Base-by-base conservation (phyloP, 2,113 vertebrate genomes). In the Natator depressus region DNA sequence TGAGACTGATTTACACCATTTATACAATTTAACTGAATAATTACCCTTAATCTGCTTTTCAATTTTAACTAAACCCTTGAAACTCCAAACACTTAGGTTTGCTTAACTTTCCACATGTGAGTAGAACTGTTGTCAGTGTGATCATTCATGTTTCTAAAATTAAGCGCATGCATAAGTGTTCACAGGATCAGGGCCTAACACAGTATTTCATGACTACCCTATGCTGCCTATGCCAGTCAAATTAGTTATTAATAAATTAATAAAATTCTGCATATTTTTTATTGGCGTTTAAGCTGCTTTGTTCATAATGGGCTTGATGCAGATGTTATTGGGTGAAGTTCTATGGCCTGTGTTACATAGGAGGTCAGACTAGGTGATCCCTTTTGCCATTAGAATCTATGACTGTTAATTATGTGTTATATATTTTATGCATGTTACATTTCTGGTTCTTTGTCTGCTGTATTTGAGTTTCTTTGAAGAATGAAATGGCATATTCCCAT, bases 111-210 rank as follows among this genome's bases (percentile, higher is more conserved):
- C 4, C 55, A 84, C 8, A 1, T 87, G 4, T 76, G 42, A 47
- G 42, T 47, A 5, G 0, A 0, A 49, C 57, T 1, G 0, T 59
- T 86, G 24, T 49, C n/a, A 59, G 7, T 8, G 1, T 57, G 75
- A 5, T 75, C 86, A 72, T 2, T 84, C 4, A 42, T 0, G 0
- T 27, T 31, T 35, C 4, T 53, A 49, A 72, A 86, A 55, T 78
- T 78, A 55, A 78, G 46, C 35, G 55, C 38, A 87, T 54, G 14
- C 29, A 22, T 11, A 80, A 89, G 1, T 88, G 4, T 20, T 86
- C 46, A 59, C 27, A 88, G 5, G 3, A 84, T 72, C n/a, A 72
- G 65, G 19, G 17, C n/a, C 65, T 72, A 72, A 72, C 14, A 31
- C n/a, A 22, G 16, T 72, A 72, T 72, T 72, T 72, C 35, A 72